phyloP scores from a whole-genome alignment of 2,797 vertebrate genomes.

The Psittacula derbiana region DNA sequence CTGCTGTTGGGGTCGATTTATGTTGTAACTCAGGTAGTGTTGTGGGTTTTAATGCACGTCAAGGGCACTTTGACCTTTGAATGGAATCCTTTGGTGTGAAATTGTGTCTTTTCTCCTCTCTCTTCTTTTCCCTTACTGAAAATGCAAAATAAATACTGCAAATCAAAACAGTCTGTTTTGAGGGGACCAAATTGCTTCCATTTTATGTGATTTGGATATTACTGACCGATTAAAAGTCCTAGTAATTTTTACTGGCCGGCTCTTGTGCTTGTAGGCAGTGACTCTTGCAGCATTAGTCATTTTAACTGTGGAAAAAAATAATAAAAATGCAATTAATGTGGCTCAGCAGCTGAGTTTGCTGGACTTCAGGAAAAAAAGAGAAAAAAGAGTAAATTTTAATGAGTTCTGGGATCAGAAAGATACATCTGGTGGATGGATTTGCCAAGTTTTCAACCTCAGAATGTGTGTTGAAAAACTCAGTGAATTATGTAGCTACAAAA shows the following conservation, averaged over 20 bases:
- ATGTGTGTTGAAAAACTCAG: constrained; percentile 64
- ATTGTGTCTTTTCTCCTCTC: background rate
- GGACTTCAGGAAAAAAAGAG: background rate
- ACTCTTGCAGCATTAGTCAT: constrained; percentile 23
- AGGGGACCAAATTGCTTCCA: constrained; percentile 32
- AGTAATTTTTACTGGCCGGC: constrained; percentile 40
- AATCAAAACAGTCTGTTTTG: constrained; percentile 47
- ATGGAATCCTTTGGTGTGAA: constrained; percentile 35
- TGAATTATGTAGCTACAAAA: constrained; percentile 63
- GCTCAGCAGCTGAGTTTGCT: constrained; percentile 59
- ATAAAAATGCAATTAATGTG: constrained; percentile 59
- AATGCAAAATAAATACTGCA: constrained; percentile 36
- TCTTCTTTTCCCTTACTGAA: constrained; percentile 1
- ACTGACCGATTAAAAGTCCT: constrained; percentile 6
- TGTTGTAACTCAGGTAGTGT: background rate
- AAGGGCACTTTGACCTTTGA: constrained; percentile 17
- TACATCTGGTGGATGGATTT: constrained; percentile 60
- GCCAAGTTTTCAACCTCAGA: constrained; percentile 67
- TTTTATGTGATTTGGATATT: constrained; percentile 58
- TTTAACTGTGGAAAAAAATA: constrained; percentile 63
- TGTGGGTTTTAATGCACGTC: constrained; percentile 23
- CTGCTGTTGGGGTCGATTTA: background rate
- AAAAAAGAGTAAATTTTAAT: constrained; percentile 52
- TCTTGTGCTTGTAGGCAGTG: constrained; percentile 43
- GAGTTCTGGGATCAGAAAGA: constrained; percentile 68